phyloP scores from a whole-genome alignment of 1,140 invertebrate species.

The Dinoponera quadriceps region DNA sequence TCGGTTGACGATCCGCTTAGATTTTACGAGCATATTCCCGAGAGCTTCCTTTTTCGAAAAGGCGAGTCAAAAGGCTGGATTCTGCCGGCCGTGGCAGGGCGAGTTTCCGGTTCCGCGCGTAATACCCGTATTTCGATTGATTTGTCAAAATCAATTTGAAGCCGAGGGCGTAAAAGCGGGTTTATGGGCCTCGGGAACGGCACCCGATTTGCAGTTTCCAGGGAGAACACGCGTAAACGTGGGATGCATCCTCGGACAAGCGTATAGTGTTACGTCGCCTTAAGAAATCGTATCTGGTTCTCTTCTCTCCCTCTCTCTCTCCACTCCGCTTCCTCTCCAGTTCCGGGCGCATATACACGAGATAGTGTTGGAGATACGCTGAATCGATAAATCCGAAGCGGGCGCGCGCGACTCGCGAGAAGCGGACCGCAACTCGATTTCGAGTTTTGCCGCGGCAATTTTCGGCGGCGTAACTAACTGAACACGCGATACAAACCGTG shows the following conservation, averaged over 20 bases:
- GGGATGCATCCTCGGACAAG: slow-evolving; percentile 29
- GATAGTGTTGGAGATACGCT: neutral
- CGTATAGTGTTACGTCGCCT: slow-evolving; percentile 30
- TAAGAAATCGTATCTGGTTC: slow-evolving; percentile 29
- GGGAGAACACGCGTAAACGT: slow-evolving; percentile 33
- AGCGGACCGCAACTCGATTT: slow-evolving; percentile 38
- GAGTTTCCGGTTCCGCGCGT: neutral
- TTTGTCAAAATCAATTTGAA: slow-evolving; percentile 66
- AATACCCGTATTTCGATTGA: slow-evolving; percentile 45
- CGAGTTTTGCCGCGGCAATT: slow-evolving; percentile 1
- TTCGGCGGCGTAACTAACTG: slow-evolving; percentile 2
- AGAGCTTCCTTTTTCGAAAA: slow-evolving; percentile 13
- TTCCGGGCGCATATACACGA: neutral
- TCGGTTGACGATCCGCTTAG: slow-evolving; percentile 3
- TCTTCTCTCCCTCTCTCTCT: neutral
- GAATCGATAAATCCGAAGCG: slow-evolving; percentile 48
- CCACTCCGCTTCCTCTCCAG: too few relatives aligned
- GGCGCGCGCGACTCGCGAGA: slow-evolving; percentile 22
- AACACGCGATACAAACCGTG: neutral
- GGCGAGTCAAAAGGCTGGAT: slow-evolving; percentile 32
- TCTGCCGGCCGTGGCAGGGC: neutral
- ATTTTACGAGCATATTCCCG: slow-evolving; percentile 59
- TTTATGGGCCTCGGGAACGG: slow-evolving; percentile 37
- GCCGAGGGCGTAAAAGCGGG: neutral
- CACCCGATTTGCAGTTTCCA: slow-evolving; percentile 55